phyloP scores from a whole-genome alignment of 64 coral and sea anemone species.

The Montipora cactus region DNA sequence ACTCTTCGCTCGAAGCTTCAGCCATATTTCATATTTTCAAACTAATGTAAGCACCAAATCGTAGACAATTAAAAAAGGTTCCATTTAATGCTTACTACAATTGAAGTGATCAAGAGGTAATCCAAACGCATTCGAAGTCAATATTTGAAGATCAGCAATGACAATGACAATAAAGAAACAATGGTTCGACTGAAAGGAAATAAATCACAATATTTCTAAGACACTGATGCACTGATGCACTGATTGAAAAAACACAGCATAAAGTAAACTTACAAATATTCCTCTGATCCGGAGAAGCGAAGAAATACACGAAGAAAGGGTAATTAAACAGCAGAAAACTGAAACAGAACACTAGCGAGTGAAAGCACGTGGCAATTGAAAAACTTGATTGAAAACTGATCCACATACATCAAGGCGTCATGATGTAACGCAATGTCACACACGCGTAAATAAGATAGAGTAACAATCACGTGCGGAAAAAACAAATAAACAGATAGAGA shows the following conservation, averaged over 20 bases:
- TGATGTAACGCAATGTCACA: neutral
- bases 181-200: conserved; percentile 6
- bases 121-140: neutral
- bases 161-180: neutral
- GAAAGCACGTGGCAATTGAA: neutral
- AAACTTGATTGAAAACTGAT: too few relatives aligned
- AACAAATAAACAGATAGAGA: neutral
- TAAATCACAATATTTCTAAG: neutral
- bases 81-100: neutral
- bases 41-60: neutral
- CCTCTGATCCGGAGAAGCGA: neutral
- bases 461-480: too few relatives aligned
- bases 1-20: neutral
- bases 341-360: neutral
- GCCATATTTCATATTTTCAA: neutral
- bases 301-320: neutral
- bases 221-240: neutral
- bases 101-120: neutral
- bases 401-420: neutral
- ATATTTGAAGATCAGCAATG: neutral
- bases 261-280: conserved; percentile 7
- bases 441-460: neutral
- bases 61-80: neutral
- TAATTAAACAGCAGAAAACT: neutral
- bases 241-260: neutral